These are phyloP conservation scores for Belonocnema kinseyi DNA, from an alignment of 1,140 invertebrate genomes.

Conservation along the genomic window DNA sequence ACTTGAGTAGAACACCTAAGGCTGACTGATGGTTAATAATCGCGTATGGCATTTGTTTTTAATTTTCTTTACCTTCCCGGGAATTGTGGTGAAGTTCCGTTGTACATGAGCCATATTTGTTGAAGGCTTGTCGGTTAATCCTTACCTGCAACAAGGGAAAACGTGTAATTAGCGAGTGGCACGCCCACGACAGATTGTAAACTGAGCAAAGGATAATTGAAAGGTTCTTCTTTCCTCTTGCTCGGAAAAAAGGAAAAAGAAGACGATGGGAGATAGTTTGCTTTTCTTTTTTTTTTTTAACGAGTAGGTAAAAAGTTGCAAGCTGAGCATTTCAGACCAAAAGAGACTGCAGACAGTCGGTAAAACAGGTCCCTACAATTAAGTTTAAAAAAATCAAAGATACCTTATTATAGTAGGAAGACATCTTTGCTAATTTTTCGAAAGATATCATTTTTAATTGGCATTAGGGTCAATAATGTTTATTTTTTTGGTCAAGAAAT, in stretches of 20 bases:
- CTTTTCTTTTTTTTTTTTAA: background rate
- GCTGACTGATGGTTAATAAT: background rate
- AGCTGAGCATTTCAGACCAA: background rate
- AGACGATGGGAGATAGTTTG: background rate
- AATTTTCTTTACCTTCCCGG: constrained; percentile 6
- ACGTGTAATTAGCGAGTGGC: constrained; percentile 53
- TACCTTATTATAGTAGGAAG: too few species aligned
- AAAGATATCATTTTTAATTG: too few species aligned
- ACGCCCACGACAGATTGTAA: constrained; percentile 44
- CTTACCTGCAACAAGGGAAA: constrained; percentile 66
- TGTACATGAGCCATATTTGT: constrained; percentile 34
- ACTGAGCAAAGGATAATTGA: constrained; percentile 48
- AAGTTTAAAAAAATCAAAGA: too few species aligned
- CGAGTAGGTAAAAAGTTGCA: background rate
- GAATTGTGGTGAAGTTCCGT: background rate
- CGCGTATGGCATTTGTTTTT: background rate
- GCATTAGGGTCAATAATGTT: too few species aligned
- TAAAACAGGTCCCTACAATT: background rate
- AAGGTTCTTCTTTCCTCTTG: constrained; percentile 43
- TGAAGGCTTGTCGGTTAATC: constrained; percentile 44
- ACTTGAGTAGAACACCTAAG: background rate
- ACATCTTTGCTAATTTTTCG: too few species aligned
- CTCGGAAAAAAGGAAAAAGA: background rate
- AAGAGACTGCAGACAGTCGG: background rate
- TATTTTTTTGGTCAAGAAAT: too few species aligned